Evolutionary conservation across 2,888 invertebrate species (phyloP).

Genomic region (Eremobia ochroleuca): DNA sequence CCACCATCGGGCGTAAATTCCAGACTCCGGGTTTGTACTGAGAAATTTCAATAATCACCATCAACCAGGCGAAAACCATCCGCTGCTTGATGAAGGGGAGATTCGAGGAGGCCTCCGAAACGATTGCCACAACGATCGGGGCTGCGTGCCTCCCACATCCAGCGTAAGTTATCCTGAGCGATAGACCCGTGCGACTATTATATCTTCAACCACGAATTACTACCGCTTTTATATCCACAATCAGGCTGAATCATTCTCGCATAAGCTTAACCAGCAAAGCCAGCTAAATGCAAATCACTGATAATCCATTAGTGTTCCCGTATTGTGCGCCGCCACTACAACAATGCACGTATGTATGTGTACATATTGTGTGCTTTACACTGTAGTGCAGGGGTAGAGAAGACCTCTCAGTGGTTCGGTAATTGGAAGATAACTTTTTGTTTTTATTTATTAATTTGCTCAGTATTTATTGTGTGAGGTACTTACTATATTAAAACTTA

Average conservation of each 20-base stretch:
- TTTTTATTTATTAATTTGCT: conserved; percentile 55
- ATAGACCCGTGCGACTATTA: not conserved
- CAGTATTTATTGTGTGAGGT: not conserved
- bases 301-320: conserved; percentile 89
- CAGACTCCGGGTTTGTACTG: too few relatives aligned
- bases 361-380: conserved; percentile 49
- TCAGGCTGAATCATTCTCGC: conserved; percentile 64
- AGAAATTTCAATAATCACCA: not conserved
- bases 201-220: not conserved
- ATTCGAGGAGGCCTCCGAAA: not conserved
- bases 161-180: too few relatives aligned
- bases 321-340: conserved; percentile 73
- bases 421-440: conserved; percentile 64
- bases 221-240: conserved; percentile 28
- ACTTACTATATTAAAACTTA: not conserved
- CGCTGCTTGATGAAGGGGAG: not conserved
- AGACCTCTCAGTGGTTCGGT: conserved; percentile 47
- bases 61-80: too few relatives aligned
- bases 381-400: conserved; percentile 52
- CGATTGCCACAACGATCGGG: not conserved
- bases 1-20: too few relatives aligned
- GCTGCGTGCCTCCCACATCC: not conserved
- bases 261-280: conserved; percentile 78
- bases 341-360: conserved; percentile 64
- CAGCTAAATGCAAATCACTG: conserved; percentile 90